phyloP scores from a whole-genome alignment of 2,797 vertebrate genomes.

The Danio jaintianensis region DNA sequence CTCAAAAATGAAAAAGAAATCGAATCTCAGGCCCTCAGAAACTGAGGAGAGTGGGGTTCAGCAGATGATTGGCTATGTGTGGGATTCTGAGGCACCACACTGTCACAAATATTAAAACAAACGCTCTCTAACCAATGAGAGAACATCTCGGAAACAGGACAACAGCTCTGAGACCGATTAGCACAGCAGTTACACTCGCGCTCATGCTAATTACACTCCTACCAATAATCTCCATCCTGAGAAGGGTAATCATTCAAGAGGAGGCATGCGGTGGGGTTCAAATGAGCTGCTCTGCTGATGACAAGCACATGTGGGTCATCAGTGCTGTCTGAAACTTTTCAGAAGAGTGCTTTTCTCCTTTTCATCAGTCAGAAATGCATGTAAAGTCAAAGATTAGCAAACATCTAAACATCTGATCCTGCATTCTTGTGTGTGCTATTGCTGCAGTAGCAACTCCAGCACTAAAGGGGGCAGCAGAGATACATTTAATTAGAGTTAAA shows the following conservation, averaged over 20 bases:
- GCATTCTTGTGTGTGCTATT: no score
- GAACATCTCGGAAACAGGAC: slow-evolving; percentile 47
- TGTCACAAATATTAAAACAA: slow-evolving; percentile 56
- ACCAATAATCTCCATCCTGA: slow-evolving; percentile 51
- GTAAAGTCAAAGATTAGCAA: not conserved
- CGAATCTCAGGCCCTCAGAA: slow-evolving; percentile 19
- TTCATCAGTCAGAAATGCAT: not conserved
- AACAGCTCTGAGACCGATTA: slow-evolving; percentile 53
- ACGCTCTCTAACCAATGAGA: slow-evolving; percentile 18
- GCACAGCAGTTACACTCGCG: slow-evolving; percentile 37
- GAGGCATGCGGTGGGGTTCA: slow-evolving; percentile 40
- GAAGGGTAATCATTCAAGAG: slow-evolving; percentile 53
- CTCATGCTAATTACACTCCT: slow-evolving; percentile 61
- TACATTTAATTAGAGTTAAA: not conserved
- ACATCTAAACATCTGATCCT: not conserved
- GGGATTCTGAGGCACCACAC: slow-evolving; percentile 51
- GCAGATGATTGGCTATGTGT: slow-evolving; percentile 61
- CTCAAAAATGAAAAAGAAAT: slow-evolving; percentile 14
- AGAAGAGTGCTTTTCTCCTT: not conserved
- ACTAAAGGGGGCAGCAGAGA: not conserved
- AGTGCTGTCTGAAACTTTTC: slow-evolving; percentile 37
- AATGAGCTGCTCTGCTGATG: no score
- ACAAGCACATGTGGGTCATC: slow-evolving; percentile 42
- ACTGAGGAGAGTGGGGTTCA: slow-evolving; percentile 47
- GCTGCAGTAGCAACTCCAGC: not conserved